phyloP scores from a whole-genome alignment of 2,888 invertebrate genomes.

The Neoscelio sp. region DNA sequence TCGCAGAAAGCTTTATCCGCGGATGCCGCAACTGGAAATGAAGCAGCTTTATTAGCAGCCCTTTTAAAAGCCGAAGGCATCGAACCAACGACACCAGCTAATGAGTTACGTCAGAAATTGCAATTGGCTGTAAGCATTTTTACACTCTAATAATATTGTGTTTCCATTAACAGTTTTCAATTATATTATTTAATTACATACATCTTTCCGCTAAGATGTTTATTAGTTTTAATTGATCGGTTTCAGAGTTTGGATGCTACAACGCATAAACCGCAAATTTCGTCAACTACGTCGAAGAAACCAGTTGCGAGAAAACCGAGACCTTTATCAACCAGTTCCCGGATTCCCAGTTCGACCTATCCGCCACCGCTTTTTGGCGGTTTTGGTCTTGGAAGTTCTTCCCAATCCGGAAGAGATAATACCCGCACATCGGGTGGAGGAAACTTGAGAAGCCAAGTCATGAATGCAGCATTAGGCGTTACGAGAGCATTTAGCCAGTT shows the following conservation, averaged over 20 bases:
- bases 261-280: constrained; percentile 43
- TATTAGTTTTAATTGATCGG: constrained; percentile 3
- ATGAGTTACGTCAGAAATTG: constrained; percentile 85
- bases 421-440: constrained; percentile 37
- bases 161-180: too few relatives aligned
- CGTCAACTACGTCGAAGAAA: constrained; percentile 62
- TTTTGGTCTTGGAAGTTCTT: constrained; percentile 73
- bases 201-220: too few relatives aligned
- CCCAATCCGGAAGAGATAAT: constrained; percentile 22
- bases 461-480: constrained; percentile 90
- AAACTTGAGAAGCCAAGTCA: constrained; percentile 84
- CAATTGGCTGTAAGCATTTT: constrained; percentile 85
- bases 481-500: constrained; percentile 91
- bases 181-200: too few relatives aligned
- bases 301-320: constrained; percentile 77
- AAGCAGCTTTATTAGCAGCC: constrained; percentile 89
- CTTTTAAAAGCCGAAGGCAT: constrained; percentile 89
- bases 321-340: constrained; percentile 71
- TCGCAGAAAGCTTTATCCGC: constrained; percentile 69
- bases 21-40: constrained; percentile 80
- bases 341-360: constrained; percentile 80
- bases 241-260: constrained; percentile 44
- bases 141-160: too few relatives aligned
- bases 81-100: constrained; percentile 87
- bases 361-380: constrained; percentile 80